These are phyloP conservation scores for Dendropsophus ebraccatus DNA, from an alignment of 2,113 vertebrate genomes.

Conservation along the genomic window DNA sequence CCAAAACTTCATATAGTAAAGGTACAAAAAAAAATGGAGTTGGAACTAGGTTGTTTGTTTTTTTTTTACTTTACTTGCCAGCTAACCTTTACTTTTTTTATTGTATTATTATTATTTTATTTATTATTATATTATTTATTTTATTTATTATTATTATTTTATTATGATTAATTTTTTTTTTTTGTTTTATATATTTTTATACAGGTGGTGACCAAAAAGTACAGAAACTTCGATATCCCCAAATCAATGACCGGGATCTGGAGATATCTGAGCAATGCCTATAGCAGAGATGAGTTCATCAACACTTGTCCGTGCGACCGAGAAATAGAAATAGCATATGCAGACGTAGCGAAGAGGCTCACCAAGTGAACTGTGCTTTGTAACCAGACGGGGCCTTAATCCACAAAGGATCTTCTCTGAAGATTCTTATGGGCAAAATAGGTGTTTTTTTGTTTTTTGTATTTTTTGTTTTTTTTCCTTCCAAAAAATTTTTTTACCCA, in stretches of 20 bases:
- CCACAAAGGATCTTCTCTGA: too few species aligned
- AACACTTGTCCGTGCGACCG: conserved; percentile 97
- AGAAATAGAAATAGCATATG: conserved; percentile 97
- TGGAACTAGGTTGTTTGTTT: too few species aligned
- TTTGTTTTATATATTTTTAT: too few species aligned
- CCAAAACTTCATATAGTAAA: conserved; percentile 98
- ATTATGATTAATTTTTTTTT: too few species aligned
- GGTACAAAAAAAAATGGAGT: conserved; percentile 68
- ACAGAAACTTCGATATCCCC: conserved; percentile 93
- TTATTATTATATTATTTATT: too few species aligned
- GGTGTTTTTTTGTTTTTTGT: not conserved
- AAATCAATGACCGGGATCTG: conserved; percentile 91
- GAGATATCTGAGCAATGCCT: conserved; percentile 93
- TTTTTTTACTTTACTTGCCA: not conserved
- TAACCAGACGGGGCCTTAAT: conserved; percentile 31
- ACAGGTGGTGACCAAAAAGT: conserved; percentile 98
- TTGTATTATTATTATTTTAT: too few species aligned
- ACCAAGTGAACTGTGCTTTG: conserved; percentile 79
- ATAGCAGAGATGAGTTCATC: conserved; percentile 94
- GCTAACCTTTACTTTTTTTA: not conserved
- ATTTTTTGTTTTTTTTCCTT: not conserved
- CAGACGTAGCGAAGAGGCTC: conserved; percentile 95
- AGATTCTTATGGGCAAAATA: not conserved
- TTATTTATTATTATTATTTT: too few species aligned
- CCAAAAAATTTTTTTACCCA: not conserved